Evolutionary conservation across 35 echinoderm and acorn worm species (phyloP).

Genomic region (Holothuria glaberrima): DNA sequence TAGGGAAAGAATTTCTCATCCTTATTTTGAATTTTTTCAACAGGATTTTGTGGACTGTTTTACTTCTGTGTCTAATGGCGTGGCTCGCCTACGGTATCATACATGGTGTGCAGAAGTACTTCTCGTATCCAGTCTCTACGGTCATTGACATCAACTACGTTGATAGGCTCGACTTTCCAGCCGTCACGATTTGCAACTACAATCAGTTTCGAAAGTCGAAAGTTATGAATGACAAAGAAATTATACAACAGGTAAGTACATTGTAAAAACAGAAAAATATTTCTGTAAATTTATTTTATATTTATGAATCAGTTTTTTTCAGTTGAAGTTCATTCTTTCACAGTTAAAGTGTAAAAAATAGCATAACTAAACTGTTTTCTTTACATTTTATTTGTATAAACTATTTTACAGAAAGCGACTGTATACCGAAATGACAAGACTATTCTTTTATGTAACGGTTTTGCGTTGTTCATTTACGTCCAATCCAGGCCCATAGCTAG

Average conservation of each 20-base stretch:
- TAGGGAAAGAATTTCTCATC: neutral
- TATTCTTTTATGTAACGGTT: too few relatives aligned
- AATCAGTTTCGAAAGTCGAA: constrained; percentile 66
- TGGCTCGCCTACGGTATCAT: constrained; percentile 56
- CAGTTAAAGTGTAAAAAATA: too few relatives aligned
- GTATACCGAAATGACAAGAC: too few relatives aligned
- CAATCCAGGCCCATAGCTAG: too few relatives aligned
- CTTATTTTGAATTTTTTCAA: neutral
- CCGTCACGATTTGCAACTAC: constrained; percentile 84
- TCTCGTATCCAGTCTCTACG: constrained; percentile 30
- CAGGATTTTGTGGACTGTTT: constrained; percentile 60
- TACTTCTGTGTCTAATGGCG: constrained; percentile 6
- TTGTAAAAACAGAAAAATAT: neutral
- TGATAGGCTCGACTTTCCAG: constrained; percentile 60
- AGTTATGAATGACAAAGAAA: neutral
- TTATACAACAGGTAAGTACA: constrained; percentile 4
- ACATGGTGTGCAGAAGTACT: constrained; percentile 20
- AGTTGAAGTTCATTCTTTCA: too few relatives aligned
- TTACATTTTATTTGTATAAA: too few relatives aligned
- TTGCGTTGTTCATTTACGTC: too few relatives aligned
- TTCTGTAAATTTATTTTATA: too few relatives aligned
- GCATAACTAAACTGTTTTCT: too few relatives aligned
- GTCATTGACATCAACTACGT: constrained; percentile 41
- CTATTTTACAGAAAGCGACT: too few relatives aligned
- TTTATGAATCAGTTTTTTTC: too few relatives aligned